Base-by-base conservation (phyloP, 2,797 vertebrate genomes). In the Takifugu ocellatus region DNA sequence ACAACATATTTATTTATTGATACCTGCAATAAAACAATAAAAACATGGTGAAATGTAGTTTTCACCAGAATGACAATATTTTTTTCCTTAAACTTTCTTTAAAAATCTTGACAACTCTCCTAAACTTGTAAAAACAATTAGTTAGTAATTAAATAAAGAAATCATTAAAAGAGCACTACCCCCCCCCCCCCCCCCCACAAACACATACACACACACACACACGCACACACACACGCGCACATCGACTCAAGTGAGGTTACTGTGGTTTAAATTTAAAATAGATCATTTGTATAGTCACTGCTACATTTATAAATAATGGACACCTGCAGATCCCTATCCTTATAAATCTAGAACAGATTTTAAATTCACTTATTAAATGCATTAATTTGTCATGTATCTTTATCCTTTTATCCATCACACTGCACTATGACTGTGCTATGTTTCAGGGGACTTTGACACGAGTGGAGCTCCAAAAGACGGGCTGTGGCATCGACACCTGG, bases 401-500 rank as follows among this genome's bases (percentile, higher is more conserved):
- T 33, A 10, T 33, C 31, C 4, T 33, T 10, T 33, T 2, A 33
- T 9, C 8, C 31, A 33, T 33, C 31, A 33, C 31, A 7, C 31
- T 33, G 31, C 31, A 10, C 31, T 10, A 10, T 9, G 31, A 9
- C 31, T 33, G 7, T 33, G 31, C 31, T 33, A 10, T 27, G 24
- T 6, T 5, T 67, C 26, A 85, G 26, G 83, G 89, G n/a, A 90
- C 86, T 70, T 85, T 87, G 50, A 86, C 77, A 49, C 69, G 8
- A 15, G 82, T 63, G 49, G 80, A 84, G 51, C 53, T 89, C 77
- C 86, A 84, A 83, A 82, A 70, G 26, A 78, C 61, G 1, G 83
- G 74, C 44, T 88, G 84, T 1, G 88, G 81, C 44, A 79, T 59
- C 27, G 65, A 62, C 54, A 90, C 74, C 43, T 86, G 86, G 1